These are phyloP conservation scores for Ariolimax columbianus DNA, from an alignment of 2,888 invertebrate species.

Conservation along the genomic window DNA sequence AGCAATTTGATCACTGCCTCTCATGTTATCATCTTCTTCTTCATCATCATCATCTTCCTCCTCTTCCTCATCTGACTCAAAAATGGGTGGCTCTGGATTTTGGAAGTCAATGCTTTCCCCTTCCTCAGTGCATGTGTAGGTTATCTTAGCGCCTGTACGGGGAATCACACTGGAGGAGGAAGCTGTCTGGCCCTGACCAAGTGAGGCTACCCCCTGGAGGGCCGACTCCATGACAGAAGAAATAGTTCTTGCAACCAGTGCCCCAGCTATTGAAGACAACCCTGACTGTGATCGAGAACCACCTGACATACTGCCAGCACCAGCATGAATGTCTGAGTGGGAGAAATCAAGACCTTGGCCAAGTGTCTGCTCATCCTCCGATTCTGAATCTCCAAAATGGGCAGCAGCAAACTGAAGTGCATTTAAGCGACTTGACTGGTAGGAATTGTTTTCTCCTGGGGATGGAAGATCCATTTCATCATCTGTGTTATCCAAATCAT, in stretches of 20 bases:
- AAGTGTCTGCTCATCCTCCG: slow-evolving; percentile 63
- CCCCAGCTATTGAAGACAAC: slow-evolving; percentile 57
- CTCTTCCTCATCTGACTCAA: slow-evolving; percentile 56
- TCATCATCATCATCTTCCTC: slow-evolving; percentile 47
- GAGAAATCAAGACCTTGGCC: slow-evolving; percentile 55
- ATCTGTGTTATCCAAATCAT: slow-evolving; percentile 70
- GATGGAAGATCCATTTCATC: slow-evolving; percentile 63
- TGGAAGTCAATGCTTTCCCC: slow-evolving; percentile 57
- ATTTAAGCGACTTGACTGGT: slow-evolving; percentile 15
- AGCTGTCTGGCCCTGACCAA: slow-evolving; percentile 49
- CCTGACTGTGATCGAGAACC: slow-evolving; percentile 48
- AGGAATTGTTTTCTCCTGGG: neutral
- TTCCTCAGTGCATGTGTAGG: slow-evolving; percentile 55
- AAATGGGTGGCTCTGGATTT: slow-evolving; percentile 55
- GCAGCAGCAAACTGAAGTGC: slow-evolving; percentile 53
- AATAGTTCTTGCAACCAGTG: slow-evolving; percentile 64
- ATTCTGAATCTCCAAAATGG: slow-evolving; percentile 69
- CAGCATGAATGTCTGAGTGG: neutral
- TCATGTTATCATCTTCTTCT: slow-evolving; percentile 14
- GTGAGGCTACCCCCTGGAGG: slow-evolving; percentile 60
- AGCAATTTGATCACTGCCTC: slow-evolving; percentile 49
- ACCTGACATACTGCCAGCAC: slow-evolving; percentile 44
- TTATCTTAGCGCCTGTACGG: slow-evolving; percentile 56
- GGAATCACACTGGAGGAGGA: slow-evolving; percentile 55
- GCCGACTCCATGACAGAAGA: slow-evolving; percentile 69